Evolutionary conservation across 2,888 invertebrate species (phyloP).

Genomic region (Meta bourneti): DNA sequence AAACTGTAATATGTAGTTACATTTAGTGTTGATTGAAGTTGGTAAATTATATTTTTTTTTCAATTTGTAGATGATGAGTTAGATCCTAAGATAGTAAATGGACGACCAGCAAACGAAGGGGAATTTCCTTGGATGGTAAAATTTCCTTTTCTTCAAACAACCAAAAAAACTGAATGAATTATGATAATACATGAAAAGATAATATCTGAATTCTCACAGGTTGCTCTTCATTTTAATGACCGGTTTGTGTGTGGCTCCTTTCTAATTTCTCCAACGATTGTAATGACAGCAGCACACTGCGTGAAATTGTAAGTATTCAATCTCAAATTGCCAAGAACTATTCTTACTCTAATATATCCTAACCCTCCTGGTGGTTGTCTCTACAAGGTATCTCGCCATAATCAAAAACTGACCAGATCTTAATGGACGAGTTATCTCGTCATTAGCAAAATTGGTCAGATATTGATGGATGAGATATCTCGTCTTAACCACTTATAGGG

Average conservation of each 20-base stretch:
- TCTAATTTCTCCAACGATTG: constrained; percentile 61
- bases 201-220: neutral
- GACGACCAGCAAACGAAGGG: constrained; percentile 41
- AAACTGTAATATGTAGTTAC: no score
- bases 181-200: neutral
- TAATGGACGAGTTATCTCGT: no score
- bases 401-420: no score
- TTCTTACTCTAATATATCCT: no score
- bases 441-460: no score
- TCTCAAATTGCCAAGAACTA: no score
- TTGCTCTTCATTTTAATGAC: neutral
- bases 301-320: constrained; percentile 56
- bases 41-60: neutral
- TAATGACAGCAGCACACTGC: constrained; percentile 73
- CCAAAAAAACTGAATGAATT: no score
- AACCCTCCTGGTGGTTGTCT: no score
- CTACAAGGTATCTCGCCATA: no score
- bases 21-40: no score
- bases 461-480: no score
- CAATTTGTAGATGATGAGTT: constrained; percentile 45
- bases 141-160: neutral
- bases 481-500: no score
- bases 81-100: constrained; percentile 24
- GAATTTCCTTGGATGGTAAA: constrained; percentile 67
- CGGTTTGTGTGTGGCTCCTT: constrained; percentile 56